Base-by-base conservation (phyloP, 1,140 invertebrate genomes). In the Brachystomella parvula region DNA sequence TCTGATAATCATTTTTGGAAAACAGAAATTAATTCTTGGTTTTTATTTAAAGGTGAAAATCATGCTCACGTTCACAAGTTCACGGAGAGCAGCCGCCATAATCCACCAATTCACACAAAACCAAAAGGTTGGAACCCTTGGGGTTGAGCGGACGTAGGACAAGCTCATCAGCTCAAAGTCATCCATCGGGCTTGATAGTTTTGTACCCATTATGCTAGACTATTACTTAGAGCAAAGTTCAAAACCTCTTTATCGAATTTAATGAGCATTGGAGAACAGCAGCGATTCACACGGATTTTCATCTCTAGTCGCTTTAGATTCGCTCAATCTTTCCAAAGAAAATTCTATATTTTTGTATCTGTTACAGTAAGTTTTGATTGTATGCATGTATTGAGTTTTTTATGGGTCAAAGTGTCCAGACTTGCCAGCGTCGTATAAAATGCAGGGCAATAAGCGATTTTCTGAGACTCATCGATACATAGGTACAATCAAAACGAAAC, bases 211-310 rank as follows among this genome's bases (percentile, higher is more conserved):
- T 53, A 15, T 15, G 12, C 9, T 53, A 12, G 24, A 44, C 39
- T 44, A 44, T n/a, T 44, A 44, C 39, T 53, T 53, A 53, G 49
- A 53, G 9, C 49, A 53, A 26, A 53, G 49, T 53, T 53, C 49
- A 53, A 53, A 53, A 53, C 24, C 12, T 24, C 49, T 53, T 24
- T 17, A 44, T 9, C 39, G n/a, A 44, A 44, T 12, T 44, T 9
- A 9, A 44, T 12, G n/a, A 44, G n/a, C n/a, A 44, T 44, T n/a
- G n/a, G 9, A 12, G 9, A 12, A 44, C 9, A 44, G 39, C 39
- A n/a, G 39, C 9, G 39, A 9, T 9, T 44, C 39, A 44, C n/a
- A 9, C 39, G 39, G n/a, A n/a, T 44, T 12, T 44, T 44, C n/a
- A 12, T 44, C 39, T 44, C 39, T 44, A 44, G 39, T 44, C 39